Conservation (phyloP, 2,888 invertebrate species). For the Oegoconia quadripuncta region DNA sequence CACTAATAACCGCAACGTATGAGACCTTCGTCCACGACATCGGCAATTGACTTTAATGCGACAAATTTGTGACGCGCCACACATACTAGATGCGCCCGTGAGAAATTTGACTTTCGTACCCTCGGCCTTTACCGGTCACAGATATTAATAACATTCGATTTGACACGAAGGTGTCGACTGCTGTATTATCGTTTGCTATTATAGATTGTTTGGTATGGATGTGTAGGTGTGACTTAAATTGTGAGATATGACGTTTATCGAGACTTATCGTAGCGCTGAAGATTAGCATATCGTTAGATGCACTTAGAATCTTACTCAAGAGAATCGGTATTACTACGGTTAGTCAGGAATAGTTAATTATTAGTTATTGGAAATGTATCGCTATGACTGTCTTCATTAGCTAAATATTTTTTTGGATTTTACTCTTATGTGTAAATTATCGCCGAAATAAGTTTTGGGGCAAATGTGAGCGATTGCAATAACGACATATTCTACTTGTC, state of each 20-base stretch:
- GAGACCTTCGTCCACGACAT: constrained; percentile 19
- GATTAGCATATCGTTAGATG: background rate
- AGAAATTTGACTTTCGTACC: constrained; percentile 41
- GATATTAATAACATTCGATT: constrained; percentile 56
- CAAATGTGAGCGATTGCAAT: too few relatives aligned
- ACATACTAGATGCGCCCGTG: constrained; percentile 55
- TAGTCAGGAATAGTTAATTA: too few relatives aligned
- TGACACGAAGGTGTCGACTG: constrained; percentile 59
- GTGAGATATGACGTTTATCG: too few relatives aligned
- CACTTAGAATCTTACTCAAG: too few relatives aligned
- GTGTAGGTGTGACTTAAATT: constrained; percentile 28
- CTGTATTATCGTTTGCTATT: constrained; percentile 49
- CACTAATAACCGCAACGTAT: constrained; percentile 11
- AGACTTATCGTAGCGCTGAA: background rate
- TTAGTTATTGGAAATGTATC: too few relatives aligned
- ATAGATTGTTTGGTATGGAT: constrained; percentile 49
- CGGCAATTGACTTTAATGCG: constrained; percentile 39
- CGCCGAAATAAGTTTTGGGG: too few relatives aligned
- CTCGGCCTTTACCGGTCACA: constrained; percentile 53
- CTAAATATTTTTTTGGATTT: too few relatives aligned
- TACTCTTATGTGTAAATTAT: too few relatives aligned
- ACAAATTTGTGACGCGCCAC: constrained; percentile 59
- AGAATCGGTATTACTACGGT: too few relatives aligned
- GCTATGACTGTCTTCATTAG: too few relatives aligned
- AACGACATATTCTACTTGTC: too few relatives aligned